phyloP scores from a whole-genome alignment of 2,113 vertebrate genomes.

The Dromiciops gliroides region DNA sequence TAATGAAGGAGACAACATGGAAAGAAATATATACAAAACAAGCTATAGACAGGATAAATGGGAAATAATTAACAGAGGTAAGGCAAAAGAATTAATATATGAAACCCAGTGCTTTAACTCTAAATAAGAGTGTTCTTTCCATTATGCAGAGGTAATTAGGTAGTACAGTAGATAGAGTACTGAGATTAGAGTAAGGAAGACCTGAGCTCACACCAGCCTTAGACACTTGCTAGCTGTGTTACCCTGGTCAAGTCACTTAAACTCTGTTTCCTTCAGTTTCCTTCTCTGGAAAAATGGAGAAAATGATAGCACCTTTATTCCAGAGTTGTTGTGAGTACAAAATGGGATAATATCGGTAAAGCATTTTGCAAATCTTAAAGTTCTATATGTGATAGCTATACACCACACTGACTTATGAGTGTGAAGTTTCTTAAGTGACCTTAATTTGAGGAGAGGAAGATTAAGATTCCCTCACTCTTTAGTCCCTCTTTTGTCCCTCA shows the following conservation, averaged over 20 bases:
- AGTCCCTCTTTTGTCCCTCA: background rate
- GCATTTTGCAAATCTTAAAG: background rate
- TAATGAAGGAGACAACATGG: background rate
- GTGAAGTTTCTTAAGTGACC: background rate
- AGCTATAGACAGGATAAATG: background rate
- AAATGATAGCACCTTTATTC: background rate
- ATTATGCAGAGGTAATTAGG: background rate
- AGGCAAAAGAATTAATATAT: background rate
- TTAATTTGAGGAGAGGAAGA: background rate
- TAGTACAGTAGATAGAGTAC: background rate
- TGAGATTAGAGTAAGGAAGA: background rate
- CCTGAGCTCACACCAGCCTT: background rate
- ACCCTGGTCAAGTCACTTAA: background rate
- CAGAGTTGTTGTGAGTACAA: background rate
- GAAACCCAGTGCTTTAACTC: background rate
- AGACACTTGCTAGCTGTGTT: background rate
- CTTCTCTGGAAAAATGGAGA: background rate
- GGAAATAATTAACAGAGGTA: background rate
- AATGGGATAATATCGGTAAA: background rate
- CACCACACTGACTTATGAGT: background rate
- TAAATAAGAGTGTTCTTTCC: background rate
- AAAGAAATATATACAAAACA: background rate
- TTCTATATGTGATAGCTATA: background rate
- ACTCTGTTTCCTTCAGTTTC: background rate
- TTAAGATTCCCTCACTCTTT: background rate